Conservation (phyloP, 2,888 invertebrate genomes). For the Anthoptus insignis region DNA sequence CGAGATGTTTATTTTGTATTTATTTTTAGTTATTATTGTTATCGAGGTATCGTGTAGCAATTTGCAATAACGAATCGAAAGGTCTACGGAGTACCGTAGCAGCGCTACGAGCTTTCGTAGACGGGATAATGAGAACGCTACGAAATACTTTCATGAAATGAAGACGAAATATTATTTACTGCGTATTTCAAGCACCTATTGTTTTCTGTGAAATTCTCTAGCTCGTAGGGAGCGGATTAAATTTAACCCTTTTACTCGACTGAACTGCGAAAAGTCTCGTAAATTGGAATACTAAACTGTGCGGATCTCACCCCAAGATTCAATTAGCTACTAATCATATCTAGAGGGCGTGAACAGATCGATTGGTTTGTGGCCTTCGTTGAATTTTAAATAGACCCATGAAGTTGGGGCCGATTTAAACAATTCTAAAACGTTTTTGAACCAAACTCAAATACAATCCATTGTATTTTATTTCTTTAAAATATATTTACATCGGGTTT, state of each 20-base stretch:
- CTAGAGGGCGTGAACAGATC: conserved; percentile 83
- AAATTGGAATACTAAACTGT: conserved; percentile 87
- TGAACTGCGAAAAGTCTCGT: conserved; percentile 80
- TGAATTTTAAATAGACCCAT: conserved; percentile 55
- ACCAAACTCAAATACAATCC: background rate
- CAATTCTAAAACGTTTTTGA: background rate
- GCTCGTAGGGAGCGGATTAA: conserved; percentile 77
- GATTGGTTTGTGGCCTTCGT: conserved; percentile 71
- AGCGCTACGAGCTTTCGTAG: conserved; percentile 49
- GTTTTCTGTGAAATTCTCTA: conserved; percentile 71
- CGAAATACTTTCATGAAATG: conserved; percentile 43
- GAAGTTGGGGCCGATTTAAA: background rate
- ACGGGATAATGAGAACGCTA: conserved; percentile 15
- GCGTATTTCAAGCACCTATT: conserved; percentile 52
- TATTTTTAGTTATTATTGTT: conserved; percentile 11
- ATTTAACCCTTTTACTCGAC: conserved; percentile 82
- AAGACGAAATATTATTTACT: conserved; percentile 59
- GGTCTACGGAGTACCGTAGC: conserved; percentile 57
- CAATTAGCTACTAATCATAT: conserved; percentile 87
- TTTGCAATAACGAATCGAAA: conserved; percentile 58
- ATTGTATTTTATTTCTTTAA: conserved; percentile 7
- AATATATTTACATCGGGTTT: conserved; percentile 2
- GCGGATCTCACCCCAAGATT: conserved; percentile 83
- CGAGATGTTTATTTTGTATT: conserved; percentile 6
- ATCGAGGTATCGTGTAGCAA: conserved; percentile 45